A percentile compares a stretch with the other conserved stretches of the same genome.
Evolutionary conservation across 2,113 vertebrate genomes (phyloP).

Genomic region (Brachypteracias leptosomus): DNA sequence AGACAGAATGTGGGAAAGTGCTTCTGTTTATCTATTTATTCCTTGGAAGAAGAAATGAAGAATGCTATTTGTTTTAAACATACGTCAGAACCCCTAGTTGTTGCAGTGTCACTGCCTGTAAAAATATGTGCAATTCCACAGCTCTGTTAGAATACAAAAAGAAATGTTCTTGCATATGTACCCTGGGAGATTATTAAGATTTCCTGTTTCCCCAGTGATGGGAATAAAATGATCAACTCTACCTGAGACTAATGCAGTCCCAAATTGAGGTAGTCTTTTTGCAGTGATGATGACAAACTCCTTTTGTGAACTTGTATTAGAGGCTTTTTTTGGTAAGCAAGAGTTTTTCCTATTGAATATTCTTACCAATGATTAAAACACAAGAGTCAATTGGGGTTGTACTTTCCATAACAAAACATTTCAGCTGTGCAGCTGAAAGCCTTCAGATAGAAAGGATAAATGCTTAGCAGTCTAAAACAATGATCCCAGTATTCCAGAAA

Average conservation of each 20-base stretch:
- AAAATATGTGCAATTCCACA: neutral
- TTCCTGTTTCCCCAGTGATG: neutral
- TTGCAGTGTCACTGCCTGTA: neutral
- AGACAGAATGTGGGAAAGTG: neutral
- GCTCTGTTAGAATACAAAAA: neutral
- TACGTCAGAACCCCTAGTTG: neutral
- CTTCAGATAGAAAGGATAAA: neutral
- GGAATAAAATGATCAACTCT: neutral
- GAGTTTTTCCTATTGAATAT: neutral
- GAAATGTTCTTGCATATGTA: neutral
- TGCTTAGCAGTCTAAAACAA: neutral
- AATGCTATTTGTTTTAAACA: neutral
- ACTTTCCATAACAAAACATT: neutral
- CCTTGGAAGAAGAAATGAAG: neutral
- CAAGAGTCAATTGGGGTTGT: neutral
- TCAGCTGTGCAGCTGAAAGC: neutral
- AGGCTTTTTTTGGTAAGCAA: neutral
- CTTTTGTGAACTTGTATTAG: neutral
- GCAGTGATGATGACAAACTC: neutral
- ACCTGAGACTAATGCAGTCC: neutral
- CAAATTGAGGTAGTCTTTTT: neutral
- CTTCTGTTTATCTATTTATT: neutral
- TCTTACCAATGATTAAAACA: neutral
- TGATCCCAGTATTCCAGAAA: neutral
- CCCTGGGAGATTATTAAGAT: neutral